Base-by-base conservation (phyloP, 2,888 invertebrate species). In the Agrotis ipsilon region DNA sequence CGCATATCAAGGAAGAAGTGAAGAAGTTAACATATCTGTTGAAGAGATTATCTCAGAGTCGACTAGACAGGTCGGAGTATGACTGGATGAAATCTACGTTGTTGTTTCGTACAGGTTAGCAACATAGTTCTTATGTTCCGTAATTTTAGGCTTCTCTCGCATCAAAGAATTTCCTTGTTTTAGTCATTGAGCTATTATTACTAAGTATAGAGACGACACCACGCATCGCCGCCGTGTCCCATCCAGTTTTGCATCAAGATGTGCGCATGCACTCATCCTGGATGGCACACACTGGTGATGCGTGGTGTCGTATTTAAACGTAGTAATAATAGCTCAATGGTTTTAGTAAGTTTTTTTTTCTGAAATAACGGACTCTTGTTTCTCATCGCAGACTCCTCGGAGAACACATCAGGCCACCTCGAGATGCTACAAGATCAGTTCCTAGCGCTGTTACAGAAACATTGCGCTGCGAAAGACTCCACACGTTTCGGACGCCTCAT, bases 61-160 rank as follows among this genome's bases (percentile, higher is more conserved):
- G 97, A 79, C 97, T 98, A 21, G 98, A 99, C 91, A 97, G 98
- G 89, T 97, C 98, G 0, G 98, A 99, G 89, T 98, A 97, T 87
- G 98, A 98, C 51, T 98, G 98, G 91, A 94, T 99, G n/a, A 98
- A 98, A 90, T 98, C 98, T 0, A 96, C 98, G 14, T 97, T 98
- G 7, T 95, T 98, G 7, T 98, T 98, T 91, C 98, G 98, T 92
- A 97, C 98, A 92, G 98, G 98, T 63, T 66, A 51, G 51, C 6
- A n/a, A 55, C 39, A 27, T 5, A 27, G 3, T 27, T 27, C 27
- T 4, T 27, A 27, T 27, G 5, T 27, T 27, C 27, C 11, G 39
- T 39, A 39, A 39, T 11, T 39, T 39, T 32, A 7, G 39, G 2
- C 39, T 11, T 39, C 9, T 39, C 9, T 39, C 39, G 39, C 39